phyloP scores from a whole-genome alignment of 2,888 invertebrate genomes.

The Thalpophila matura region DNA sequence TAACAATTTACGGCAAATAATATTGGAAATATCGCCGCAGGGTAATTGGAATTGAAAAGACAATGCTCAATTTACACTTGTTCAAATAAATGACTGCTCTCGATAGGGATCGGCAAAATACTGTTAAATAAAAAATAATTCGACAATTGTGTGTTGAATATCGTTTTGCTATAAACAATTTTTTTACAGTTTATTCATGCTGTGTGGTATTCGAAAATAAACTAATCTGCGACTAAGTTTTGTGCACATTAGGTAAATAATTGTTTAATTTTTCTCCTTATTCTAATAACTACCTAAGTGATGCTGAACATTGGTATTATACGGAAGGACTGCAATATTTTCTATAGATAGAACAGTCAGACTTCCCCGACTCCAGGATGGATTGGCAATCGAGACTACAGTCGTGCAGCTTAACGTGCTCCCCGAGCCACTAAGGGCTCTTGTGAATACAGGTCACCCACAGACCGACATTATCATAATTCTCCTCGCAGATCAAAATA shows the following conservation, averaged over 20 bases:
- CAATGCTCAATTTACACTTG: constrained; percentile 27
- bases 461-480: too few relatives aligned
- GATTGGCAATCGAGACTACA: too few relatives aligned
- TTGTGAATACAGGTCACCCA: too few relatives aligned
- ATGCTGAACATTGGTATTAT: too few relatives aligned
- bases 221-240: background rate
- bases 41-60: constrained; percentile 38
- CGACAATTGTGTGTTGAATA: background rate
- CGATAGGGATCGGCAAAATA: constrained; percentile 6
- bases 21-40: constrained; percentile 39
- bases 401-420: too few relatives aligned
- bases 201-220: background rate
- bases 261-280: too few relatives aligned
- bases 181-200: background rate
- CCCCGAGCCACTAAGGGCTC: too few relatives aligned
- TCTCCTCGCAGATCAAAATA: background rate
- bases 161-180: background rate
- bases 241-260: too few relatives aligned
- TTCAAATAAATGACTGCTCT: constrained; percentile 17
- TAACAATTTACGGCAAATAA: constrained; percentile 19
- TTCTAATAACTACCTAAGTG: too few relatives aligned
- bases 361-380: too few relatives aligned
- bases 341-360: too few relatives aligned
- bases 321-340: too few relatives aligned
- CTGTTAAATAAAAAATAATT: constrained; percentile 24